phyloP scores from a whole-genome alignment of 2,888 invertebrate species.

The Nomada hirtipes region DNA sequence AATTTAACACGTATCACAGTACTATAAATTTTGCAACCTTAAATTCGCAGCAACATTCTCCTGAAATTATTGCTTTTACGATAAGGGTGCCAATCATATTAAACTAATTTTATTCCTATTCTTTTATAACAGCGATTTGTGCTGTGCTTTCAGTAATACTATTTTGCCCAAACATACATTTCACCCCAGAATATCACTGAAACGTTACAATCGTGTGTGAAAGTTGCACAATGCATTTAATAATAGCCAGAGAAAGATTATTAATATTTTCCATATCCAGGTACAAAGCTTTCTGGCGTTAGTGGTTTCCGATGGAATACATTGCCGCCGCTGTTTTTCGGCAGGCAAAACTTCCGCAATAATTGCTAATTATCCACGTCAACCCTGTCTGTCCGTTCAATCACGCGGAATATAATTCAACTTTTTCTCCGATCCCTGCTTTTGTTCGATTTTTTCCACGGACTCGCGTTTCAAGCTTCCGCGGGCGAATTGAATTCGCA shows the following conservation, averaged over 20 bases:
- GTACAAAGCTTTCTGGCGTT: background rate
- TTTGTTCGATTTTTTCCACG: slow-evolving; percentile 8
- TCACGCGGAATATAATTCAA: slow-evolving; percentile 17
- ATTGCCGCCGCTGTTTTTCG: background rate
- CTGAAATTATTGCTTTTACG: background rate
- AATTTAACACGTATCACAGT: too few relatives aligned
- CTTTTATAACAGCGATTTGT: background rate
- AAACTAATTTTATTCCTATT: background rate
- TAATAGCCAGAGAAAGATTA: background rate
- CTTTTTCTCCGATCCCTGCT: slow-evolving; percentile 9
- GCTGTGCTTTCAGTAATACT: background rate
- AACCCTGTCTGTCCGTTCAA: slow-evolving; percentile 21
- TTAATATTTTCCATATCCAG: background rate
- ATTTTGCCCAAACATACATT: background rate
- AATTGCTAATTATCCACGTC: slow-evolving; percentile 34
- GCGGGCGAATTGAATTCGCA: slow-evolving; percentile 24
- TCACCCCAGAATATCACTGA: background rate
- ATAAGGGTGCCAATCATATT: background rate
- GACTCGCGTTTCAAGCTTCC: slow-evolving; percentile 6
- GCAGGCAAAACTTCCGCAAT: slow-evolving; percentile 2
- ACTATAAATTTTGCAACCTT: too few relatives aligned
- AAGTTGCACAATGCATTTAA: background rate
- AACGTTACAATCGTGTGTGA: background rate
- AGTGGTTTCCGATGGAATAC: background rate
- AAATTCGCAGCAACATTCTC: too few relatives aligned